These are phyloP conservation scores for Vultur gryphus DNA, from an alignment of 2,797 vertebrate species.

Conservation along the genomic window DNA sequence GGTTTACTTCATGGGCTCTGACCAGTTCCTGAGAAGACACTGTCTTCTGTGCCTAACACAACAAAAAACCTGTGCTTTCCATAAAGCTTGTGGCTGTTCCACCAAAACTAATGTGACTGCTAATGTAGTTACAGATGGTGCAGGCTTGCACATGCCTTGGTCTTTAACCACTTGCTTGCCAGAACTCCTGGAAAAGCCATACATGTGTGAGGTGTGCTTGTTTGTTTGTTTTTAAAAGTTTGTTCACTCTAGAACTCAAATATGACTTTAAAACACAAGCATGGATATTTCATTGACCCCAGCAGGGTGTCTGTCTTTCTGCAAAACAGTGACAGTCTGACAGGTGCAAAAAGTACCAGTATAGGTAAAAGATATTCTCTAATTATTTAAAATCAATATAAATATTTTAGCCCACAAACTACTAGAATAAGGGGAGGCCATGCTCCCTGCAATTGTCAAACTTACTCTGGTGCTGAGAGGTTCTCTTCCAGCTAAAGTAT, in stretches of 20 bases:
- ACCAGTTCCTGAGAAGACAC: not conserved
- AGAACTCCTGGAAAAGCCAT: not conserved
- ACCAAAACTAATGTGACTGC: not conserved
- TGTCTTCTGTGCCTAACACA: not conserved
- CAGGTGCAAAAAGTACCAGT: not conserved
- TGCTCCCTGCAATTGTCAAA: not conserved
- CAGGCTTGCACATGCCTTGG: not conserved
- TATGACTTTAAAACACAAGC: not conserved
- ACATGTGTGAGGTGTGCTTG: not conserved
- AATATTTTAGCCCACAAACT: not conserved
- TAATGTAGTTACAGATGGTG: not conserved
- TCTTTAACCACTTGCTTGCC: not conserved
- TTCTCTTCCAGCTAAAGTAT: not conserved
- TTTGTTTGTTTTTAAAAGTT: not conserved
- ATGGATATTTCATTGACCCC: not conserved
- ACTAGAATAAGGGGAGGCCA: not conserved
- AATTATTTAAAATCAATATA: not conserved
- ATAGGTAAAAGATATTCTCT: not conserved
- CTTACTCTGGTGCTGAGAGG: not conserved
- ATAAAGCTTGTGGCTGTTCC: not conserved
- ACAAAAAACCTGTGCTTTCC: not conserved
- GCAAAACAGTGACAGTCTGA: not conserved
- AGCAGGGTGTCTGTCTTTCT: not conserved
- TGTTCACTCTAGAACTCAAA: not conserved
- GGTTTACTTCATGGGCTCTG: not conserved